These are phyloP conservation scores for Perca fluviatilis DNA, from an alignment of 2,113 vertebrate genomes.

Conservation along the genomic window DNA sequence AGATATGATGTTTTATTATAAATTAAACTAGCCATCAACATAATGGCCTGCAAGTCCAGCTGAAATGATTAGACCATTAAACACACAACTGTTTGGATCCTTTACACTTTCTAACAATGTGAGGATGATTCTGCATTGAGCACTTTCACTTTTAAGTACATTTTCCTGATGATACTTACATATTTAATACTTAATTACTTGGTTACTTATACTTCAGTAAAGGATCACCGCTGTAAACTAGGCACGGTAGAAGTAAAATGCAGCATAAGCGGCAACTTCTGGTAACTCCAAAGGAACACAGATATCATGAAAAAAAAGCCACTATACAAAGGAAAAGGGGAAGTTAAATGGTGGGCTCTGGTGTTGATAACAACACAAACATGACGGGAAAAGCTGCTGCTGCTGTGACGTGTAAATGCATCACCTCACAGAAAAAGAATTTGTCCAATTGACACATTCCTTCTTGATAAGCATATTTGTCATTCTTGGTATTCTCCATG, in stretches of 20 bases:
- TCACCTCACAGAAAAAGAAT: conserved; percentile 5
- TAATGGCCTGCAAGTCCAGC: no score
- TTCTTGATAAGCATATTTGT: not conserved
- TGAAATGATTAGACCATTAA: no score
- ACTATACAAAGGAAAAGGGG: not conserved
- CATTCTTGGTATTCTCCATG: not conserved
- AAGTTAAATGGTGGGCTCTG: not conserved
- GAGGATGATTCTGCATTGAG: no score
- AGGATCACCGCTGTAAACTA: no score
- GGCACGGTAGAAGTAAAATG: not conserved
- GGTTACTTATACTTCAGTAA: no score
- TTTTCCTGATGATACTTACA: no score
- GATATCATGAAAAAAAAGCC: not conserved
- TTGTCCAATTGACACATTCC: not conserved
- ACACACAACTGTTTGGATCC: no score
- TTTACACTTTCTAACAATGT: no score
- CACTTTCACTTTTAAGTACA: no score
- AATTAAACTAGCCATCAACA: no score
- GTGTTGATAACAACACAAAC: not conserved
- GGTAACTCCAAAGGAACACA: not conserved
- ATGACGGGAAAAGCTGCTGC: not conserved
- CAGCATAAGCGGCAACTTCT: not conserved
- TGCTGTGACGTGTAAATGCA: not conserved
- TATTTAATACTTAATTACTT: no score
- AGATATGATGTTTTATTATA: no score